Base-by-base conservation (phyloP, 92 coral and sea anemone species). In the Paragorgia papillata region DNA sequence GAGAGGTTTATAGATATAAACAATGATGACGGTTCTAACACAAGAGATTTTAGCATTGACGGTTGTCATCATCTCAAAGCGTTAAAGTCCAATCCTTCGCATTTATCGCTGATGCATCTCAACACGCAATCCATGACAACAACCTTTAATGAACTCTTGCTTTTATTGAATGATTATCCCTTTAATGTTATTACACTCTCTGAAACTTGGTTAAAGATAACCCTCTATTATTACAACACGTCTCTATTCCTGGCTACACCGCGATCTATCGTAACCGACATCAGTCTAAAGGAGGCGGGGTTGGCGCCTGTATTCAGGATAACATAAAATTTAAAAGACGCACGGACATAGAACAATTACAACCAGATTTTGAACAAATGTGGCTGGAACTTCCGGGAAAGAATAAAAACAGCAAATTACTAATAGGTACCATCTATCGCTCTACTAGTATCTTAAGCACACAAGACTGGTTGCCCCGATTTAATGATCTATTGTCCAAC, bases 191-290 rank as follows among this genome's bases (percentile, higher is more conserved):
- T 69, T 20, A 80, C 80, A 2, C 49, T 62, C 41, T 10, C 24
- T 33, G 82, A 43, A 43, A 76, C 74, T 3, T 60, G 81, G 81
- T 59, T 70, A 8, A 71, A 81, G 48, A 54, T 26, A 73, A 55
- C 49, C 22, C 79, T 27, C 65, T 73, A 46, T 58, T 51, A 1
- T 56, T 70, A 31, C 77, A 70, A 48, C 77, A 74, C 15, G 80
- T 21, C 6, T 51, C 68, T 24, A 55, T 73, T 15, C 79, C 79
- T 10, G 79, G 79, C 19, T 73, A 20, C 26, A 13, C 13, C 21
- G 24, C 55, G 13, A 39, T 39, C 30, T 75, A 57, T 37, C 56
- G 80, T 29, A 75, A 59, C 27, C 68, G 80, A 59, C 22, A 75
- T 31, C 58, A 39, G 25, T 57, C 13, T 7, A 57, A 17, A 10